Evolutionary conservation across 2,888 invertebrate species (phyloP).

Genomic region (Synergus gifuensis): DNA sequence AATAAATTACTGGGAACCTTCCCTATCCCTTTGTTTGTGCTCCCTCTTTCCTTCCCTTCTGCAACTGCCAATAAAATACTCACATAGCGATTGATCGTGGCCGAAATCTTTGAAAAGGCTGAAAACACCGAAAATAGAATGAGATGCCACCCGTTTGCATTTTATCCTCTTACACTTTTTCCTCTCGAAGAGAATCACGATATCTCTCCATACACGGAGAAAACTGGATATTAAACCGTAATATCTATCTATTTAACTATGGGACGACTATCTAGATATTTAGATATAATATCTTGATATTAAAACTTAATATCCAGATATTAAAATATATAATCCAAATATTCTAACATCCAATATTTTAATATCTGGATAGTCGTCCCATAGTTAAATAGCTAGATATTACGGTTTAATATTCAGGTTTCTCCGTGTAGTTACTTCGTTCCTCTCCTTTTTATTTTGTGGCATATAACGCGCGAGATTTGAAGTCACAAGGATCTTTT

Average conservation of each 20-base stretch:
- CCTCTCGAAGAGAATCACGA: background rate
- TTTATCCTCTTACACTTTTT: background rate
- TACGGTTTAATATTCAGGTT: too few relatives aligned
- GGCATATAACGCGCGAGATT: constrained; percentile 46
- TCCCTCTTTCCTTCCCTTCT: constrained; percentile 1
- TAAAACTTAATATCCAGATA: too few relatives aligned
- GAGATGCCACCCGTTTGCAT: constrained; percentile 30
- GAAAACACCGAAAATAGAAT: constrained; percentile 14
- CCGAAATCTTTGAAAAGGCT: constrained; percentile 12
- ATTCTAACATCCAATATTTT: too few relatives aligned
- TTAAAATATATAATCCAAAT: too few relatives aligned
- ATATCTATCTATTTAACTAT: too few relatives aligned
- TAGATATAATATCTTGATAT: too few relatives aligned
- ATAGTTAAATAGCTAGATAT: too few relatives aligned
- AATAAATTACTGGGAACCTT: constrained; percentile 65
- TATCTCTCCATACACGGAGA: constrained; percentile 10
- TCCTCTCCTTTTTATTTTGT: constrained; percentile 11
- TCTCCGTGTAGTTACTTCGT: too few relatives aligned
- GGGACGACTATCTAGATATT: too few relatives aligned
- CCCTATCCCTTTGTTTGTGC: constrained; percentile 53
- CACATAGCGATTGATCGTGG: constrained; percentile 35
- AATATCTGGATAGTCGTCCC: too few relatives aligned
- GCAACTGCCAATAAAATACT: constrained; percentile 35
- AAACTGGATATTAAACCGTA: too few relatives aligned
- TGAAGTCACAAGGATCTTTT: constrained; percentile 47